Conservation (phyloP, 2,797 vertebrate species). For the Galago senegalensis region DNA sequence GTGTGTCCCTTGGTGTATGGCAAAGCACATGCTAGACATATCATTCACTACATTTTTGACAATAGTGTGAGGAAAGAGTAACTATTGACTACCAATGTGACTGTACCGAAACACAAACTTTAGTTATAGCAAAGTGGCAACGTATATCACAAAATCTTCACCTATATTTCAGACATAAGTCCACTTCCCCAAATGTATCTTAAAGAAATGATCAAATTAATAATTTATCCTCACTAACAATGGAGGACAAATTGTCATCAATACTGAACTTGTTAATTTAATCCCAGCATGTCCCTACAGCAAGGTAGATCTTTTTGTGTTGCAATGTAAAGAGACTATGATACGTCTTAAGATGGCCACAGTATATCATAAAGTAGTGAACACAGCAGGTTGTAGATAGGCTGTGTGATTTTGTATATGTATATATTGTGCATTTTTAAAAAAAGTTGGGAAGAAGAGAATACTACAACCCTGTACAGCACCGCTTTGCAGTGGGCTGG, state of each 20-base stretch:
- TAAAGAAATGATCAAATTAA: background rate
- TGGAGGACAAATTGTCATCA: background rate
- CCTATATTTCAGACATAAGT: background rate
- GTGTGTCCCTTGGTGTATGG: background rate
- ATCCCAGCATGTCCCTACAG: background rate
- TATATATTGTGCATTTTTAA: background rate
- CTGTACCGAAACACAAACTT: background rate
- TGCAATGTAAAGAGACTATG: background rate
- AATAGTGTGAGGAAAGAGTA: background rate
- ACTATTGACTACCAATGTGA: background rate
- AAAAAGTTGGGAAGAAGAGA: background rate
- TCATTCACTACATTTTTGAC: background rate
- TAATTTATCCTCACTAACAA: constrained; percentile 4
- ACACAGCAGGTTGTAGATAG: background rate
- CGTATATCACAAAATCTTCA: background rate
- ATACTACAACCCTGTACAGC: background rate
- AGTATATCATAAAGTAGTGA: background rate
- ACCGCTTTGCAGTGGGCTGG: background rate
- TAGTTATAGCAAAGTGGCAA: background rate
- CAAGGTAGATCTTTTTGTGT: background rate
- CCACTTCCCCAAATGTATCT: constrained; percentile 6
- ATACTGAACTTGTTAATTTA: background rate
- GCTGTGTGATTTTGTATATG: background rate
- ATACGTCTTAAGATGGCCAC: background rate
- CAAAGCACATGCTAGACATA: background rate